Evolutionary conservation across 1,140 invertebrate species (phyloP), one percentile per base, ranked within the genome.

Genomic region (Diachasmimorpha longicaudata): DNA sequence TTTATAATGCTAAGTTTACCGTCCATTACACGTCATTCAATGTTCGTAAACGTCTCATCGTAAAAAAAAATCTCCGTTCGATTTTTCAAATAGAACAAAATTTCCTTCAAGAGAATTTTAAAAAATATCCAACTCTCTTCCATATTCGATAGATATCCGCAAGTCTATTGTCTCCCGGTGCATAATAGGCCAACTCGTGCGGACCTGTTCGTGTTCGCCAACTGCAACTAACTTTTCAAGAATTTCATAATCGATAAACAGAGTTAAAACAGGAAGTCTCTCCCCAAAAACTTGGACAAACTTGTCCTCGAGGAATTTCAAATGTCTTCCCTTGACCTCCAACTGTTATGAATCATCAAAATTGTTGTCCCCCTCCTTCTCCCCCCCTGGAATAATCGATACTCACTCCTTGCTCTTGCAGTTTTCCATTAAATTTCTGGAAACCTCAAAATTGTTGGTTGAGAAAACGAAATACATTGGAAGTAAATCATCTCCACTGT

Each of bases 201-300:
- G 16, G 58, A 73, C 55, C 36, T 13, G 31, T 72, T 58, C 52
- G 11, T 13, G 31, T 72, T 58, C 52, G 11, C 19, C 23, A 63
- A 73, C 25, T 73, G 23, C 11, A 0, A 14, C 16, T 4, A 44
- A 73, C 36, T 63, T 73, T 73, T 39, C 37, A 63, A 19, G 44
- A 73, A 73, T 73, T 73, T 23, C 8, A 23, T 19, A 16, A 19
- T 23, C 52, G 13, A 73, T 73, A 73, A 63, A 63, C 70, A 73
- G 37, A 37, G 55, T 63, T 19, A 58, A 37, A 25, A 37, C 23
- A 19, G 5, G 42, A 25, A 44, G 5, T 36, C 3, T 36, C 3
- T 21, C 23, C 16, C 19, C 21, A 42, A 73, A 63, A 73, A 66
- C 31, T 66, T 73, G 46, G 5, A 13, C 21, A 52, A 48, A 44